Percentiles rank a stretch among this genome's conserved stretches.
Conservation (phyloP, 2,113 vertebrate species). For the Nyctibius bracteatus region DNA sequence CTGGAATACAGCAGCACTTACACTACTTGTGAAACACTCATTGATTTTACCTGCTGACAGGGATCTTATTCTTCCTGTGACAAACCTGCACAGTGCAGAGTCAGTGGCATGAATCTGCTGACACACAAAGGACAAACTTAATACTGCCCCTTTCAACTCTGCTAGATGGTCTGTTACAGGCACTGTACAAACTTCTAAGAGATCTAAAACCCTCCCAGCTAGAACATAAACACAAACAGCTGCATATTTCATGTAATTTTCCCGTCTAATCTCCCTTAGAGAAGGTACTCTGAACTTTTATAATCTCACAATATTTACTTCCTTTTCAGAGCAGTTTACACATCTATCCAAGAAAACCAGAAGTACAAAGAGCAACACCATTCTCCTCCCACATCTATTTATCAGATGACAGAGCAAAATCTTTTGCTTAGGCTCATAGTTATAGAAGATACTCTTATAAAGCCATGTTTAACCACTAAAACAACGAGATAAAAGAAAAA, state of each 20-base stretch:
- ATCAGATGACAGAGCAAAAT: neutral
- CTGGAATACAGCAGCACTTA: neutral
- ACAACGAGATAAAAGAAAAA: neutral
- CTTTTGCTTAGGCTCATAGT: neutral
- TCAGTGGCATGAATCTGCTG: accelerated
- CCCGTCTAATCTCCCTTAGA: neutral
- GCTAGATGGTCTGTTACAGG: neutral
- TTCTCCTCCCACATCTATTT: neutral
- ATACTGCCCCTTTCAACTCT: neutral
- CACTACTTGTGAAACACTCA: neutral
- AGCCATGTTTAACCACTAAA: neutral
- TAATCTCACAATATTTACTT: neutral
- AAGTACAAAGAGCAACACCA: neutral
- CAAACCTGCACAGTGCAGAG: neutral
- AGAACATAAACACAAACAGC: neutral
- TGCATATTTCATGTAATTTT: neutral
- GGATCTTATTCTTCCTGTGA: neutral
- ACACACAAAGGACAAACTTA: neutral
- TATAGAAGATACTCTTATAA: neutral
- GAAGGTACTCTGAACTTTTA: neutral
- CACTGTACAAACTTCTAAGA: neutral
- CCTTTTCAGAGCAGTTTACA: neutral
- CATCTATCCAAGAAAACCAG: neutral
- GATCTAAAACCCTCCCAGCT: neutral
- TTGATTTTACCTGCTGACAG: neutral